Conservation (phyloP, 2,113 vertebrate genomes). For the Hassar affinis region DNA sequence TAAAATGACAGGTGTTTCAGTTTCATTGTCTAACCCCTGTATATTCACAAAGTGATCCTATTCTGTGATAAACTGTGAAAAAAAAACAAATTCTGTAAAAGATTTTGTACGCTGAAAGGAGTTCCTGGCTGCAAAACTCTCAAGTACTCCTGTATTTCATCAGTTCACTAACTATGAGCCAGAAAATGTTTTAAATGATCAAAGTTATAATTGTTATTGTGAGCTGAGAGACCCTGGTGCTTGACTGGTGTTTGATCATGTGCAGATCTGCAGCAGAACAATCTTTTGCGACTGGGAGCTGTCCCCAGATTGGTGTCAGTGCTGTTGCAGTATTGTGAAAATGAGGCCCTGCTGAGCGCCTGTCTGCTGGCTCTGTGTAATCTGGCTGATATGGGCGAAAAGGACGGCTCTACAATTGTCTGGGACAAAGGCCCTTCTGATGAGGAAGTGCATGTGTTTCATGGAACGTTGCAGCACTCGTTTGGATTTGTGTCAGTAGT, state of each 20-base stretch:
- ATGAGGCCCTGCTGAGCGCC: constrained; percentile 72
- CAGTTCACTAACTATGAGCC: background rate
- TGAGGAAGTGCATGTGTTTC: constrained; percentile 62
- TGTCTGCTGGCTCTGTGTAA: constrained; percentile 81
- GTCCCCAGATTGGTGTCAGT: constrained; percentile 75
- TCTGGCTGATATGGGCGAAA: constrained; percentile 77
- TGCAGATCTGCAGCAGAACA: constrained; percentile 78
- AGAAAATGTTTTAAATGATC: background rate
- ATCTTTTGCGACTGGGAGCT: constrained; percentile 72
- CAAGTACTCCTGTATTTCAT: background rate
- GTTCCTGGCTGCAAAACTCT: background rate
- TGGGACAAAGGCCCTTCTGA: constrained; percentile 62
- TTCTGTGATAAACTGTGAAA: background rate
- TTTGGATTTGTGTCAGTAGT: constrained; percentile 61
- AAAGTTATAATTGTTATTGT: background rate
- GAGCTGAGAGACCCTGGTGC: background rate
- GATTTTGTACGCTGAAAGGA: background rate
- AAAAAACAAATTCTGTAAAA: background rate
- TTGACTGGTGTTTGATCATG: constrained; percentile 6
- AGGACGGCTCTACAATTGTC: constrained; percentile 62
- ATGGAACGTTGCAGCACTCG: constrained; percentile 57
- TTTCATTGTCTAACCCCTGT: no score
- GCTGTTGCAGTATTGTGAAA: constrained; percentile 72
- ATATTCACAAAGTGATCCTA: background rate
- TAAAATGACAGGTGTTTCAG: no score